Base-by-base conservation (phyloP, 2,113 vertebrate species). In the Syrmaticus mikado region DNA sequence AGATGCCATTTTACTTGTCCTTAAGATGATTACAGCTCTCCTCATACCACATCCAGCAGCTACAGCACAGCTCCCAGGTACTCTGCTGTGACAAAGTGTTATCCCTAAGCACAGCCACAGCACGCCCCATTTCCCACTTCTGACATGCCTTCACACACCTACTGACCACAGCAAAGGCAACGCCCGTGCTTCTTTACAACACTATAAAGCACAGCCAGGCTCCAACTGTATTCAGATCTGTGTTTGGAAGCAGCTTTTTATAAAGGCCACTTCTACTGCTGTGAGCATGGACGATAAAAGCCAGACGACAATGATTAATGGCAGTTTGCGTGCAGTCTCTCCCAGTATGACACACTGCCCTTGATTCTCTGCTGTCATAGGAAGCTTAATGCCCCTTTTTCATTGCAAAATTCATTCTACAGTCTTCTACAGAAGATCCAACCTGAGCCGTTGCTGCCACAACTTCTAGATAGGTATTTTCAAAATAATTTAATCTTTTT, bases 281-380 rank as follows among this genome's bases (percentile, higher is more conserved):
- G 55, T 4, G 11, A 61, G 10, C 45, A 55, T 17, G 15, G 50
- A 20, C 27, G 61, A 10, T 4, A 73, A 55, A 8, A 70, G 55
- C n/a, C 53, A 83, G 48, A 20, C 32, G 65, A 36, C 36, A 80
- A 24, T 13, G 27, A 92, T 46, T 1, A 85, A 34, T 10, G 40
- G 36, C 21, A 0, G 0, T 52, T 92, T 65, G 25, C 72, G 36
- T 1, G 0, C 45, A 65, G n/a, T 32, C 48, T 41, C 68, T 30
- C 34, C 22, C 14, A 11, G 20, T 18, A 25, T 16, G 19, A 68
- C 40, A 78, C 13, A 8, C 14, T 71, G 68, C 7, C 15, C 8
- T n/a, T 19, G 41, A 12, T 32, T 55, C 74, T 78, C 45, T 64
- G 18, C 41, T 53, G 27, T 38, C 5, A 3, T 18, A 27, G 52